Evolutionary conservation across 1,140 invertebrate genomes (phyloP).

Genomic region (Drosophila albomicans): DNA sequence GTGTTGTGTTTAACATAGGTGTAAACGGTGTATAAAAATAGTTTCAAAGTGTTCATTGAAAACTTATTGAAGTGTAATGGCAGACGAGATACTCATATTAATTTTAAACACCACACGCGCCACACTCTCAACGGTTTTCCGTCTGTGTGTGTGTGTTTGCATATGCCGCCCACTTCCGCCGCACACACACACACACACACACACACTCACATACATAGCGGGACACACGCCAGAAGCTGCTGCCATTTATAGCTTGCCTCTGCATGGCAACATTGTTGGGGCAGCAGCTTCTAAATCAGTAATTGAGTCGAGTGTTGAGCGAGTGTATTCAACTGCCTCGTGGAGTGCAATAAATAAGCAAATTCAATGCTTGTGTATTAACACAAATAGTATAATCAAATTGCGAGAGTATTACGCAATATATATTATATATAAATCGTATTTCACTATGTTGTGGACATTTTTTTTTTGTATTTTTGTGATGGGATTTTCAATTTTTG

Average conservation of each 20-base stretch:
- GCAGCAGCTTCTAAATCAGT: slow-evolving; percentile 52
- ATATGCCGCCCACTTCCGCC: slow-evolving; percentile 11
- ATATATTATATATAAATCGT: slow-evolving; percentile 3
- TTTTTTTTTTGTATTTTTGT: slow-evolving; percentile 44
- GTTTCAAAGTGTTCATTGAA: slow-evolving; percentile 81
- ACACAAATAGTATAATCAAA: background rate
- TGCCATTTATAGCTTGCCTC: slow-evolving; percentile 58
- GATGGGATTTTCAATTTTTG: slow-evolving; percentile 54
- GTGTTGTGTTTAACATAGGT: slow-evolving; percentile 56
- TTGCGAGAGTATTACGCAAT: background rate
- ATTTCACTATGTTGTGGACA: slow-evolving; percentile 21
- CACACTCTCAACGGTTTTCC: background rate
- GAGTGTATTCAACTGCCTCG: background rate
- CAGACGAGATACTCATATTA: slow-evolving; percentile 64
- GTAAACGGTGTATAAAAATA: slow-evolving; percentile 79
- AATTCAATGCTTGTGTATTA: slow-evolving; percentile 12
- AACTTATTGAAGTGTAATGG: slow-evolving; percentile 77
- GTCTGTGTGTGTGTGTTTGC: slow-evolving; percentile 37
- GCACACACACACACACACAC: slow-evolving; percentile 2
- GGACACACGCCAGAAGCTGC: slow-evolving; percentile 16
- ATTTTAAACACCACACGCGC: slow-evolving; percentile 63
- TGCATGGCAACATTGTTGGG: slow-evolving; percentile 27
- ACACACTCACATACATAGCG: background rate
- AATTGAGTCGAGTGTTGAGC: slow-evolving; percentile 43
- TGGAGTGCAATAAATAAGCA: slow-evolving; percentile 54